These are phyloP conservation scores for Electrona antarctica DNA, from an alignment of 2,113 vertebrate species.

Conservation along the genomic window DNA sequence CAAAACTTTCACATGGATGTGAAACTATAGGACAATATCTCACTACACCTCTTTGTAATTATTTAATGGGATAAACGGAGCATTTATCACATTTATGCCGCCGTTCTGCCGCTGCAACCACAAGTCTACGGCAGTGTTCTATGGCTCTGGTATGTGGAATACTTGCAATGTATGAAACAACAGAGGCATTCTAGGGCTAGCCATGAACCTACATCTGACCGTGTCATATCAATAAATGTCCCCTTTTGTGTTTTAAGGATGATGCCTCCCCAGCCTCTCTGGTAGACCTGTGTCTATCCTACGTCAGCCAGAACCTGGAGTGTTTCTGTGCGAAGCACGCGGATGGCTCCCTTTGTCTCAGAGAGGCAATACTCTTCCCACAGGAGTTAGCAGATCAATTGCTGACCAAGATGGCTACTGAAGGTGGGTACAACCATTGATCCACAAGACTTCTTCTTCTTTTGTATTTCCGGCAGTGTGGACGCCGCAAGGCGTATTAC, in stretches of 20 bases:
- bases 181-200: not conserved
- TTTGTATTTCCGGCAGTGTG: too few species aligned
- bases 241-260: slow-evolving; percentile 79
- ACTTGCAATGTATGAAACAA: too few species aligned
- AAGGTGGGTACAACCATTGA: slow-evolving; percentile 81
- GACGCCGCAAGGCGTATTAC: too few species aligned
- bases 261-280: slow-evolving; percentile 91
- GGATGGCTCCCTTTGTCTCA: slow-evolving; percentile 91
- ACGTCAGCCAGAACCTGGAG: slow-evolving; percentile 91
- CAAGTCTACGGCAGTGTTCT: too few species aligned
- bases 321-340: slow-evolving; percentile 90
- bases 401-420: slow-evolving; percentile 93
- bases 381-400: slow-evolving; percentile 96
- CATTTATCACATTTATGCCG: too few species aligned
- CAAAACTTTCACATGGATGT: too few species aligned
- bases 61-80: too few species aligned
- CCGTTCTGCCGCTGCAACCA: too few species aligned
- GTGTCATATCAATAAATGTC: not conserved
- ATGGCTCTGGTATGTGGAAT: too few species aligned
- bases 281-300: slow-evolving; percentile 92
- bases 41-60: too few species aligned
- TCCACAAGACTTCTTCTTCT: not conserved
- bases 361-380: slow-evolving; percentile 94
- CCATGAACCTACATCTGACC: not conserved
- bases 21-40: too few species aligned